Percentiles rank a stretch among this genome's conserved stretches.
These are phyloP conservation scores for Typhlichthys subterraneus DNA, from an alignment of 2,797 vertebrate species.

Conservation along the genomic window DNA sequence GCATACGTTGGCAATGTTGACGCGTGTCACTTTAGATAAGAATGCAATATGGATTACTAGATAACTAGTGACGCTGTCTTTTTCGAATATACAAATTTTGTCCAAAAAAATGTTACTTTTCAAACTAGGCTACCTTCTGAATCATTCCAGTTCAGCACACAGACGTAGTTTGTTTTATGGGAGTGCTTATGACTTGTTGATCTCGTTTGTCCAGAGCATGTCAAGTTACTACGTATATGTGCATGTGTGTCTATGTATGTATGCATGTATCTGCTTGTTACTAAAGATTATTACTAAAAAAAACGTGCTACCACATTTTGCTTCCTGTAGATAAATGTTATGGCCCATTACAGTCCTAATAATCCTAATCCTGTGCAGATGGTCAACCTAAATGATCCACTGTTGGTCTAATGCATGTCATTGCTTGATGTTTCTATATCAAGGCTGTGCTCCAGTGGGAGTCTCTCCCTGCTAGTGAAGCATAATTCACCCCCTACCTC, in stretches of 20 bases:
- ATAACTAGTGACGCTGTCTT: constrained; percentile 23
- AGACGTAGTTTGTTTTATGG: constrained; percentile 10
- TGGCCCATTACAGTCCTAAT: constrained; percentile 23
- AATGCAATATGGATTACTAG: constrained; percentile 52
- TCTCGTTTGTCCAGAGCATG: constrained; percentile 37
- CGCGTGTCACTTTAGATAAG: constrained; percentile 19
- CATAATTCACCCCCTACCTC: constrained; percentile 47
- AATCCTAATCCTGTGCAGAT: constrained; percentile 67
- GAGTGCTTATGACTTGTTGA: constrained; percentile 42
- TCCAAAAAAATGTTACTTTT: too few relatives aligned
- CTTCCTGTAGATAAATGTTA: constrained; percentile 22
- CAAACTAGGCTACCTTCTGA: too few relatives aligned
- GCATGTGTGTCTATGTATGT: neutral
- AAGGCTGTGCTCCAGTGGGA: constrained; percentile 78
- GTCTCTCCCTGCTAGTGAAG: constrained; percentile 58
- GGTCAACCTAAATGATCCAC: constrained; percentile 69
- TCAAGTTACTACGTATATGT: neutral
- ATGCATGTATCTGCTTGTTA: constrained; percentile 7
- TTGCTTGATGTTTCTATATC: constrained; percentile 67
- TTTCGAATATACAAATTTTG: too few relatives aligned
- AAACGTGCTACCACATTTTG: constrained; percentile 21
- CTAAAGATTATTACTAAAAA: constrained; percentile 19
- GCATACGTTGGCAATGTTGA: neutral
- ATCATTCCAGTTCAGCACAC: too few relatives aligned
- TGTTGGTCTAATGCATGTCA: constrained; percentile 50